Conservation (phyloP, 2,113 vertebrate genomes). For the Oncorhynchus masou region DNA sequence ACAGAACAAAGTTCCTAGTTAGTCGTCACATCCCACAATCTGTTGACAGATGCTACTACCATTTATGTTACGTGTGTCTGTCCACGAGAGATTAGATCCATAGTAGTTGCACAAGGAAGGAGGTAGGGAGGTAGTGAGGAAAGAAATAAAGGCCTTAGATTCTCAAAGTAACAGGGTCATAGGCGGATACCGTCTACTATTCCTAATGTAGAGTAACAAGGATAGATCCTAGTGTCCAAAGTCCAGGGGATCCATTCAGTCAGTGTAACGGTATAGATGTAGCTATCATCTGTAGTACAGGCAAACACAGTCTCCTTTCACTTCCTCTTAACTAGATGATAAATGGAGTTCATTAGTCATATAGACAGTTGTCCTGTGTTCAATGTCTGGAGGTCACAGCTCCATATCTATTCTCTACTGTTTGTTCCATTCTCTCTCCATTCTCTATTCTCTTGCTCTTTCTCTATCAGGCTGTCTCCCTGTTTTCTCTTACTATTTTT, state of each 20-base stretch:
- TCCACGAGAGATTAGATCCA: too few species aligned
- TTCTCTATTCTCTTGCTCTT: conserved; percentile 12
- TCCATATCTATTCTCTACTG: conserved; percentile 41
- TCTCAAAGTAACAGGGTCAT: too few species aligned
- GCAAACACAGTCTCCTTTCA: conserved; percentile 34
- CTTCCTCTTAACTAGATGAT: conserved; percentile 44
- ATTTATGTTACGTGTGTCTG: too few species aligned
- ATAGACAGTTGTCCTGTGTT: conserved; percentile 60
- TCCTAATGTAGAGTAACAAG: conserved; percentile 6
- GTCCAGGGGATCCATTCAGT: conserved; percentile 30
- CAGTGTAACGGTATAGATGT: conserved; percentile 33
- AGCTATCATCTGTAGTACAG: conserved; percentile 23
- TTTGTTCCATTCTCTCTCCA: neutral
- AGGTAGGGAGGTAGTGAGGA: too few species aligned
- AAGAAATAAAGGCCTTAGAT: too few species aligned
- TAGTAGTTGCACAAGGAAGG: too few species aligned
- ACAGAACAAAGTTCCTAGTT: too few species aligned
- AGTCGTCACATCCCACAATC: too few species aligned
- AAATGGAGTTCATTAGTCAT: conserved; percentile 61
- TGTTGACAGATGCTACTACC: too few species aligned
- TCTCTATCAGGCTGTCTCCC: neutral
- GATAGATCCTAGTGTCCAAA: conserved; percentile 9
- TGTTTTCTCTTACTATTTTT: neutral
- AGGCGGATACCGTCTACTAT: too few species aligned
- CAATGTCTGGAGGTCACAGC: conserved; percentile 64